Conservation (phyloP, 2,797 vertebrate genomes). For the Pristis pectinata region DNA sequence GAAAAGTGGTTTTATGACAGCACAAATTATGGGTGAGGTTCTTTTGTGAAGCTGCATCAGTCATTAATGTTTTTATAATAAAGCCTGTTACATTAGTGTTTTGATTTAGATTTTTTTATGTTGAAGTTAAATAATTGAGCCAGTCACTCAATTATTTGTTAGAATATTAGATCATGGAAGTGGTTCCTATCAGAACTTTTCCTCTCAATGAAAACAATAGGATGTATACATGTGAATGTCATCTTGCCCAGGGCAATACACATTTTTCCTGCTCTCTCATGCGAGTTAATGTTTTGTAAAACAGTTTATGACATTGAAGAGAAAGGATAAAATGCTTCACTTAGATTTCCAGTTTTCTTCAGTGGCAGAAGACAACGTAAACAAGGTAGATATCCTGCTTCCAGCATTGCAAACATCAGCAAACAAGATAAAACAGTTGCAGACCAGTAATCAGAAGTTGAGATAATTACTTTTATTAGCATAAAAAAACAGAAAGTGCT, state of each 20-base stretch:
- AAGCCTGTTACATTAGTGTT: slow-evolving; percentile 25
- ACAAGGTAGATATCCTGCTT: neutral
- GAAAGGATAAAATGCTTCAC: neutral
- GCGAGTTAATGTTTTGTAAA: neutral
- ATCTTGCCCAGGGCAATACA: neutral
- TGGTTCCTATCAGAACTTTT: neutral
- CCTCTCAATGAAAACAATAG: neutral
- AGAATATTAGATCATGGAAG: neutral
- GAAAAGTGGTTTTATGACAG: slow-evolving; percentile 1
- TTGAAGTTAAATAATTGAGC: slow-evolving; percentile 20
- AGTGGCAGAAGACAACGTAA: neutral
- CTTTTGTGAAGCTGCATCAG: neutral
- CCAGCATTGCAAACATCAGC: neutral
- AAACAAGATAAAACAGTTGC: neutral
- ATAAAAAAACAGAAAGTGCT: too few relatives aligned
- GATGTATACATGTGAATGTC: neutral
- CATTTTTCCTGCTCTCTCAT: neutral
- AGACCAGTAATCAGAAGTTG: neutral
- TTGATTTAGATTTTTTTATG: neutral
- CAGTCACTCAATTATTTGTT: neutral
- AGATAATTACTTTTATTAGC: neutral
- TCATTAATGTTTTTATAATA: neutral
- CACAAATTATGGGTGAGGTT: neutral
- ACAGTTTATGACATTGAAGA: neutral
- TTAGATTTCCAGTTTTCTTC: neutral